These are phyloP conservation scores for Linyphia triangularis DNA, from an alignment of 2,888 invertebrate genomes.

Conservation along the genomic window DNA sequence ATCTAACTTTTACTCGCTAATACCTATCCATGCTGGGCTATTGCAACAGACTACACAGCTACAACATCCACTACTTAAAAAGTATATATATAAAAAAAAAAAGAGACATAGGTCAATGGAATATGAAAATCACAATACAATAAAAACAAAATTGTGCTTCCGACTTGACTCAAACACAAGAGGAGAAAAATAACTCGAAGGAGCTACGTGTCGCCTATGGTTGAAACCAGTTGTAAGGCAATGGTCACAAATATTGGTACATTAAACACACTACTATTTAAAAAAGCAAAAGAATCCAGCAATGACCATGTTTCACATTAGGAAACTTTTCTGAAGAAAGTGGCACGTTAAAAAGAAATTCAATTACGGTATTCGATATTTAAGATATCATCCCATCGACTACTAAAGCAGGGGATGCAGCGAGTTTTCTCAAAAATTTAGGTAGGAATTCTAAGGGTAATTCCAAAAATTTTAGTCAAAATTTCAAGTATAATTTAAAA, in stretches of 20 bases:
- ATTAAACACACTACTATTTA: not conserved
- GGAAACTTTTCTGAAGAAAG: no score
- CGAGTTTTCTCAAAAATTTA: no score
- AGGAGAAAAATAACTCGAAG: slow-evolving; percentile 13
- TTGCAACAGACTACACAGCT: slow-evolving; percentile 23
- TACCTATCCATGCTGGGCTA: slow-evolving; percentile 45
- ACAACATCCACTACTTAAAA: slow-evolving; percentile 43
- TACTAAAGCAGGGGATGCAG: no score
- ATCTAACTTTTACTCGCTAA: not conserved
- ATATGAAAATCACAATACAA: slow-evolving; percentile 47
- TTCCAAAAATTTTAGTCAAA: no score
- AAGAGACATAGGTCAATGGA: slow-evolving; percentile 36
- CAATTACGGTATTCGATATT: no score
- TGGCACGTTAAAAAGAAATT: no score
- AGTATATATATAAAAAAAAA: no score
- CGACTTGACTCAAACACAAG: slow-evolving; percentile 26
- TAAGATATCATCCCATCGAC: no score
- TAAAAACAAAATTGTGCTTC: slow-evolving; percentile 50
- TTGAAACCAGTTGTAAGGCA: not conserved
- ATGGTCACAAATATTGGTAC: not conserved
- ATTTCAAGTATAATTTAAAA: no score
- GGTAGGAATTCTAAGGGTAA: no score
- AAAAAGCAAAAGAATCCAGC: not conserved
- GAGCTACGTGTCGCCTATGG: slow-evolving; percentile 1
- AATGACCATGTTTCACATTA: not conserved